Evolutionary conservation across 2,888 invertebrate genomes (phyloP).

Genomic region (Epirrhoe alternata): DNA sequence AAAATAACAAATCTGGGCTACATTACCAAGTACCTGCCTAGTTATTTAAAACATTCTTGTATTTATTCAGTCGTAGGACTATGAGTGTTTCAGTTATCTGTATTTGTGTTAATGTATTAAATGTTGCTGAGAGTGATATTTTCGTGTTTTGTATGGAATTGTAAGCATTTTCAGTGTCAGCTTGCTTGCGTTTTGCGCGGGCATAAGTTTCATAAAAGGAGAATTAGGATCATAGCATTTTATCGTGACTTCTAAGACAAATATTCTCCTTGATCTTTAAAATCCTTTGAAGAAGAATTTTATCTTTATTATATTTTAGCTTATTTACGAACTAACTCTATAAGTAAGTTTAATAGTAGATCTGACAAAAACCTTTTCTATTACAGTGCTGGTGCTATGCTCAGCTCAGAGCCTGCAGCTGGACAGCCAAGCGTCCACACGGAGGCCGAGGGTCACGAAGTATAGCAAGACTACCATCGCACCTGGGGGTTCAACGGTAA

Average conservation of each 20-base stretch:
- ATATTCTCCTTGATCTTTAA: too few species aligned
- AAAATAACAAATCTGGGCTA: too few species aligned
- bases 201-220: too few species aligned
- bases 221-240: too few species aligned
- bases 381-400: conserved; percentile 73
- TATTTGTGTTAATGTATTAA: conserved; percentile 46
- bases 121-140: conserved; percentile 53
- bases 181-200: too few species aligned
- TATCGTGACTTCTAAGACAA: too few species aligned
- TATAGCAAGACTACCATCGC: conserved; percentile 84
- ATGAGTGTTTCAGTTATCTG: background rate
- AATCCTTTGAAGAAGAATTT: too few species aligned
- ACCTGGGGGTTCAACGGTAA: conserved; percentile 77
- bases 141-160: conserved; percentile 15
- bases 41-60: background rate
- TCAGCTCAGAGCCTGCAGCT: conserved; percentile 81
- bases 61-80: conserved; percentile 5
- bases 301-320: too few species aligned
- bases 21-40: background rate
- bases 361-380: background rate
- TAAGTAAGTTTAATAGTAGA: too few species aligned
- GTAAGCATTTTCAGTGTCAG: conserved; percentile 20
- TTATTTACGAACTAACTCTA: too few species aligned
- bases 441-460: conserved; percentile 87
- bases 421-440: conserved; percentile 85